Percentiles rank a stretch among this genome's conserved stretches.
Conservation (phyloP, 1,140 invertebrate species). For the Bilobella aurantiaca region DNA sequence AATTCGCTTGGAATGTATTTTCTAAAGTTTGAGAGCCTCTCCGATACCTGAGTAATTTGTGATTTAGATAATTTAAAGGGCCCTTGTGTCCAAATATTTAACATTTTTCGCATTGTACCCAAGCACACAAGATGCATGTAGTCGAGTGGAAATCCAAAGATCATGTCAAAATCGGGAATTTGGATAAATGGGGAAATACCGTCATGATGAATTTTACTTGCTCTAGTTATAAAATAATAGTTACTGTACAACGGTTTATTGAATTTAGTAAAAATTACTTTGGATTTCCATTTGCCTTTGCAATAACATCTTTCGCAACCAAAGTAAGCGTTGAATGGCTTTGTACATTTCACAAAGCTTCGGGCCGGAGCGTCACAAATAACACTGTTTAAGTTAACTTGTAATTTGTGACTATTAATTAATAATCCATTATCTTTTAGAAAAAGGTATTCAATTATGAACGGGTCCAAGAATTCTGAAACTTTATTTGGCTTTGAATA, state of each 20-base stretch:
- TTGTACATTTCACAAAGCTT: constrained; percentile 39
- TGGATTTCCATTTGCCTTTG: background rate
- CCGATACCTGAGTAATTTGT: constrained; percentile 29
- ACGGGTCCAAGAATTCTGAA: constrained; percentile 11
- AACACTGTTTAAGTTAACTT: constrained; percentile 13
- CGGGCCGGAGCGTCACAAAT: constrained; percentile 39
- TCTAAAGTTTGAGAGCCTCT: background rate
- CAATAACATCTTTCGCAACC: constrained; percentile 39
- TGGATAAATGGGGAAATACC: no score
- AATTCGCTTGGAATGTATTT: constrained; percentile 38
- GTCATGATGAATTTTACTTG: no score
- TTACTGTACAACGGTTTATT: background rate
- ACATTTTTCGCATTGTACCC: no score
- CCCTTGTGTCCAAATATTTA: no score
- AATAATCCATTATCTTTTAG: constrained; percentile 11
- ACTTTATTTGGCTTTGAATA: constrained; percentile 8
- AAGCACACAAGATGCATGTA: no score
- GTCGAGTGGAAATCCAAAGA: no score
- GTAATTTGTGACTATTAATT: background rate
- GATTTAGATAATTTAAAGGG: constrained; percentile 6
- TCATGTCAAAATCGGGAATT: no score
- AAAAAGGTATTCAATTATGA: constrained; percentile 20
- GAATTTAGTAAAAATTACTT: background rate
- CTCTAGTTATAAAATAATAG: no score
- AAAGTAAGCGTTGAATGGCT: constrained; percentile 38